Evolutionary conservation across 2,113 vertebrate genomes (phyloP).

Genomic region (Dermatemys mawii): DNA sequence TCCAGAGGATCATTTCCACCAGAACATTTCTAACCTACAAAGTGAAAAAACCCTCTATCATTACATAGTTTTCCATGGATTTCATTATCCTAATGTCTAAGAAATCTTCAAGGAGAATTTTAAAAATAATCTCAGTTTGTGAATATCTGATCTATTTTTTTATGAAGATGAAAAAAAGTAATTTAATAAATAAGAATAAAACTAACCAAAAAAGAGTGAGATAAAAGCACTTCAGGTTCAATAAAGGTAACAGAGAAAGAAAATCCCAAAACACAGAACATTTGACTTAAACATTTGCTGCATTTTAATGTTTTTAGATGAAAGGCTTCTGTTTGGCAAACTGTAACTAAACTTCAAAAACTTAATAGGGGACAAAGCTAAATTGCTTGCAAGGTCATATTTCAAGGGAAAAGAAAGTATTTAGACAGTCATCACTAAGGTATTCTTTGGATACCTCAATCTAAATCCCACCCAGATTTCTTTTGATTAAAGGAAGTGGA

Average conservation of each 20-base stretch:
- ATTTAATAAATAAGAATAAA: constrained; percentile 6
- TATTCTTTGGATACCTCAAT: not conserved
- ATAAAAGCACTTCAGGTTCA: constrained; percentile 12
- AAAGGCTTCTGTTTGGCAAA: not conserved
- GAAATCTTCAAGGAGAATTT: not conserved
- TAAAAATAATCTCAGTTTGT: not conserved
- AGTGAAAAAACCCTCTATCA: not conserved
- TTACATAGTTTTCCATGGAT: not conserved
- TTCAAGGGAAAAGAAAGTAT: constrained; percentile 9
- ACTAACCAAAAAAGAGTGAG: not conserved
- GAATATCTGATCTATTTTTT: not conserved
- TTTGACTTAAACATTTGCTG: not conserved
- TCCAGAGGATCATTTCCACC: not conserved
- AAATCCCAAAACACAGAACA: constrained; percentile 32
- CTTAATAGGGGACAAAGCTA: not conserved
- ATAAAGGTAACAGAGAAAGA: not conserved
- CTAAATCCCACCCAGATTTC: not conserved
- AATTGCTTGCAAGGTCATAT: constrained; percentile 30
- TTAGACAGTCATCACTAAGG: not conserved
- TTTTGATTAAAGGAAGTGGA: not conserved
- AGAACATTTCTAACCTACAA: not conserved
- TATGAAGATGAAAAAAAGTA: not conserved
- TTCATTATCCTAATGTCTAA: constrained; percentile 12
- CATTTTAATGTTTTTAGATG: constrained; percentile 28
- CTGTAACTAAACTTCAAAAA: constrained; percentile 20